Evolutionary conservation across 1,140 invertebrate genomes (phyloP), one percentile per base, ranked within the genome.

Genomic region (Platyscapa corneri): DNA sequence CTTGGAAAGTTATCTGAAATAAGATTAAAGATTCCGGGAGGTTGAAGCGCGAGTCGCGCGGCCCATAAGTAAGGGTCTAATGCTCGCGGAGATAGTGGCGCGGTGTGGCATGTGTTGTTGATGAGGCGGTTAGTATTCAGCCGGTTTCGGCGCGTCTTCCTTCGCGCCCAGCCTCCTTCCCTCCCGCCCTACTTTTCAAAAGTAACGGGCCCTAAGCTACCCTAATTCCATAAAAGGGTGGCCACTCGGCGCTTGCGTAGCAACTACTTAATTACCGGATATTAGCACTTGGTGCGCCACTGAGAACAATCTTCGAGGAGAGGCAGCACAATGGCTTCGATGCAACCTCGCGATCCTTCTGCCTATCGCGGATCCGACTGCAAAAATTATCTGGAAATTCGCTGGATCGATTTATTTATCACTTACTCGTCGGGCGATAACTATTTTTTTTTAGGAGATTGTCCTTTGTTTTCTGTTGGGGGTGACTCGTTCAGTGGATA

Each of bases 61-160:
- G 82, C 79, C 83, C 89, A 27, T 60, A 27, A 60, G 23, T 60
- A 60, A 89, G 88, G 87, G 88, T 87, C 76, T 83, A 84, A 80
- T 74, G 88, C 88, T 86, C 88, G 88, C 88, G 88, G 88, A 88
- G 89, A 90, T 89, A 90, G 86, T 85, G 89, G 87, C 88, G 87
- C 88, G 86, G 75, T 32, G 32, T 91, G 90, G 91, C 92, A 92
- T 93, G 92, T 92, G 92, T 93, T 92, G 91, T 93, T 92, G 92
- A 93, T 93, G 92, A 93, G 92, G 92, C 92, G 90, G 92, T 93
- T 93, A 92, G 92, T 93, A 93, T 93, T 93, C 92, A 93, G 90
- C 90, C 88, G 46, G 46, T 39, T n/a, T 42, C 82, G 49, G 39
- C 37, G 20, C 46, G 16, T 49, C 1, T 18, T 18, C 30, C 49